phyloP scores from a whole-genome alignment of 1,140 invertebrate species.

The Drosophila melanica region DNA sequence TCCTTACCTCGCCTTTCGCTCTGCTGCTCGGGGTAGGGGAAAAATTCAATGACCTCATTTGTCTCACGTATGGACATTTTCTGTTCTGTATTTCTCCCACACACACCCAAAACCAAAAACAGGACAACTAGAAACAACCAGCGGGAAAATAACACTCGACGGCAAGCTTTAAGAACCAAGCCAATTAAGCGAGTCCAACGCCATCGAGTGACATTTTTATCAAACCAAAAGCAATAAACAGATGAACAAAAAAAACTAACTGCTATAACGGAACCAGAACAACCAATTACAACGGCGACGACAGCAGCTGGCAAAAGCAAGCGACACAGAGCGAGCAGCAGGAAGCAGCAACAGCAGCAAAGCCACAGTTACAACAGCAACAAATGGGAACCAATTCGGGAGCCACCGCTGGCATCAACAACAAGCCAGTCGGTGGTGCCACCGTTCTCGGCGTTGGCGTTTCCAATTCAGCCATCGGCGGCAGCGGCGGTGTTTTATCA shows the following conservation, averaged over 20 bases:
- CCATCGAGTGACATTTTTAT: conserved; percentile 43
- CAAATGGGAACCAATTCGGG: conserved; percentile 84
- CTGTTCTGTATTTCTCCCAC: conserved; percentile 34
- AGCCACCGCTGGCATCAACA: conserved; percentile 83
- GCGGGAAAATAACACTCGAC: conserved; percentile 45
- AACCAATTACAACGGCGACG: conserved; percentile 31
- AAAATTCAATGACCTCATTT: conserved; percentile 83
- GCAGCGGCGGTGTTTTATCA: conserved; percentile 59
- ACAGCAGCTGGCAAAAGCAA: conserved; percentile 38
- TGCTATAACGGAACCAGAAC: conserved; percentile 25
- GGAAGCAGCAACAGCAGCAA: conserved; percentile 23
- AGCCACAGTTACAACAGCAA: conserved; percentile 48
- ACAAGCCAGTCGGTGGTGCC: conserved; percentile 79
- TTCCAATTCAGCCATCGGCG: conserved; percentile 64
- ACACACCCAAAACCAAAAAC: conserved; percentile 12
- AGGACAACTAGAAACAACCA: conserved; percentile 51
- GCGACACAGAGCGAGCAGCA: conserved; percentile 29
- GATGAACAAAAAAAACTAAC: conserved; percentile 13
- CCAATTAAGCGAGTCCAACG: conserved; percentile 36
- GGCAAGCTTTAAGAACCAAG: conserved; percentile 46
- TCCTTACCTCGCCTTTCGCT: conserved; percentile 47
- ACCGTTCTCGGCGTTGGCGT: conserved; percentile 66
- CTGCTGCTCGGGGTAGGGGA: conserved; percentile 30
- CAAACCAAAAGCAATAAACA: conserved; percentile 35
- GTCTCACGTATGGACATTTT: conserved; percentile 71